Base-by-base conservation (phyloP, 37 sponge, comb jelly and placozoan genomes). In the Trichoplax adhaerens region DNA sequence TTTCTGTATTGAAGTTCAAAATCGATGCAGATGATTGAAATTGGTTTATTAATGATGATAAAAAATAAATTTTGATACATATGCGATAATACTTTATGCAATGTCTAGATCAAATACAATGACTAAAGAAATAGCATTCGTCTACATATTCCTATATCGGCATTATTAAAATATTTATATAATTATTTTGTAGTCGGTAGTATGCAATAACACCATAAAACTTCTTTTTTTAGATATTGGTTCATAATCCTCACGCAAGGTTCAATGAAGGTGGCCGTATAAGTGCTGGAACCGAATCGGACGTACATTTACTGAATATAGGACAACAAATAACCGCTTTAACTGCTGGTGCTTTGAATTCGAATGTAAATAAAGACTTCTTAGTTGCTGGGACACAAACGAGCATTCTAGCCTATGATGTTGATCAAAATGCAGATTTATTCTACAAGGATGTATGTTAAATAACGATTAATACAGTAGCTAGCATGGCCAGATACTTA, bases 341-440 rank as follows among this genome's bases (percentile, higher is more conserved):
- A 58, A 49, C 79, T 3, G 82, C 94, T 1, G 89, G 84, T 1
- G 55, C 29, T 1, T 47, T 72, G 48, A 67, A 57, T 48, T 83
- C 58, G 48, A 76, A 75, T 57, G 62, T 52, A 49, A 5, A 52
- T 3, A 61, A 62, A 10, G 91, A 95, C 65, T 47, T 81, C 2
- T 74, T 95, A 10, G 67, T 91, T 48, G 79, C 87, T 1, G 96
- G 96, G 2, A 77, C 91, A 56, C 86, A 87, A 63, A 91, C 85
- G 58, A 77, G 88, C 64, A 72, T 95, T 48, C 75, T 91, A 48
- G 96, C 88, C 1, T 95, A 95, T 70, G 85, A 95, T 72, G 81
- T 95, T 10, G 81, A 95, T 7, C 64, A 86, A 50, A 95, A 95
- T 72, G 56, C 77, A 3, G 96, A 95, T 7, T 72, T 90, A 3